Base-by-base conservation (phyloP, 1,140 invertebrate species). In the Megathymus violae region DNA sequence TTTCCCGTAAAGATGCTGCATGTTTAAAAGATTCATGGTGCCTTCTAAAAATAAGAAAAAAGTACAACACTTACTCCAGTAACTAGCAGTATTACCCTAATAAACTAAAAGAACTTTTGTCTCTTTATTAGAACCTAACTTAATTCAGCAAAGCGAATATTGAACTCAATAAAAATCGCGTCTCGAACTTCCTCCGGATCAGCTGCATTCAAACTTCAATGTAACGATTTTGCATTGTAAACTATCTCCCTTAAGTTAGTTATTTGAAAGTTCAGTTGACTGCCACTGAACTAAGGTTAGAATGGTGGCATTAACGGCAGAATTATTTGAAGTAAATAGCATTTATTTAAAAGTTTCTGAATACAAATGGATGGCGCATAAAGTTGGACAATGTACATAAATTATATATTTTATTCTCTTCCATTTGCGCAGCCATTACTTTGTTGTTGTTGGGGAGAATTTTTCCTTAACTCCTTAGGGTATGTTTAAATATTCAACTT, bases 181-280 rank as follows among this genome's bases (percentile, higher is more conserved):
- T 41, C 38, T 11, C 7, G 16, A 43, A 41, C 9, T 19, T 48
- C 2, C 11, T 1, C 25, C 14, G 2, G 22, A 22, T 56, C 52
- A 56, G 41, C 43, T 31, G 52, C 31, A 51, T 5, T 36, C 16
- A 10, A 16, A 56, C 38, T 56, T 19, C 16, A 31, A 17, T 16
- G 27, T 19, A n/a, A n/a, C 41, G 10, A 40, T 25, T 56, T 41
- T 56, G 19, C 38, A 56, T 56, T 56, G 52, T 43, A 56, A 56
- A 56, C 43, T 54, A 41, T 40, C 36, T 43, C 1, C 34, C 40
- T 41, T 19, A 15, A 31, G 19, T n/a, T 56, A 56, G n/a, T n/a
- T n/a, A n/a, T n/a, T 56, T 56, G 43, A 25, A 56, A 56, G 52
- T 25, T 38, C 14, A 40, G 50, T 40, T 56, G 16, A 31, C 4